Base-by-base conservation (phyloP, 2,888 invertebrate species). In the Drosophila buzzatii region DNA sequence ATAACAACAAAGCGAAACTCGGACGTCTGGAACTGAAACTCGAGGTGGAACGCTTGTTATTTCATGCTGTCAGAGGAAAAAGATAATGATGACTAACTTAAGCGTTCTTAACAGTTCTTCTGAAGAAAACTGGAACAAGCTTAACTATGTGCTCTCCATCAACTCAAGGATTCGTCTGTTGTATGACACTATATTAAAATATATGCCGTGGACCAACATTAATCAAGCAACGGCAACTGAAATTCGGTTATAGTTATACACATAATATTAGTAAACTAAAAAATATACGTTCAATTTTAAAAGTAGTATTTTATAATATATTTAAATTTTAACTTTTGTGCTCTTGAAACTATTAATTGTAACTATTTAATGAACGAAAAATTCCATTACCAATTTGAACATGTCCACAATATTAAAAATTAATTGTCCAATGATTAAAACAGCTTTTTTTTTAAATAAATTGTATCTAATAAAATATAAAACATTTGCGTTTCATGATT, bases 21-120 rank as follows among this genome's bases (percentile, higher is more conserved):
- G 2, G 10, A 57, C 45, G 65, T 51, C 16, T 39, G 39, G 39
- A 39, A 37, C 37, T 37, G 16, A 16, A 39, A 52, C 52, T 35
- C 14, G 18, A 35, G 8, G 18, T 49, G 31, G 12, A 7, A 18
- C 49, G 0, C 9, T 1, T 7, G 37, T 7, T 20, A 20, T 20
- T 5, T 2, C 10, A 42, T 42, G 20, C 20, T 44, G 44, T 2
- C 44, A 12, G 20, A 20, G 20, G 20, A 44, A 20, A 6, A 44
- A 20, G 10, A 49, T n/a, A n/a, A n/a, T 31, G 2, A 10, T 6
- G 12, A 31, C 2, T 10, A n/a, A 2, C 27, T 27, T 2, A 49
- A 33, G 12, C n/a, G 6, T n/a, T n/a, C n/a, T n/a, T n/a, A n/a
- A 5, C 10, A 27, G 27, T 27, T 10, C n/a, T 31, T 12, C 12